Evolutionary conservation across 2,113 vertebrate species (phyloP), one percentile per base, ranked within the genome.

Genomic region (Melanostigma gelatinosum): DNA sequence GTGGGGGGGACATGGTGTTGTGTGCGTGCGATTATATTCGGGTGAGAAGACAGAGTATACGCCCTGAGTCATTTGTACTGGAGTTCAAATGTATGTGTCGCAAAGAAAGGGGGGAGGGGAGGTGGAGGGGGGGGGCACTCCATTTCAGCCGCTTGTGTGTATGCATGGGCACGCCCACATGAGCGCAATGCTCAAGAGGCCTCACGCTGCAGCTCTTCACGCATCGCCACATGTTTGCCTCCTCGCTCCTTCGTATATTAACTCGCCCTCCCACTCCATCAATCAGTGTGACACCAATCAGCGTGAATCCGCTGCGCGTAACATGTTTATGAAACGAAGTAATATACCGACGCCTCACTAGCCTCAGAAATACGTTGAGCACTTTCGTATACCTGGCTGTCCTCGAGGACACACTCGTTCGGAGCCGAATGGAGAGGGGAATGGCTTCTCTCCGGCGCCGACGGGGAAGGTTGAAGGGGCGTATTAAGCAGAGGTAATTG

Each of bases 401-500:
- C 60, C 62, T 84, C 4, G 73, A 76, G 85, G 88, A 80, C 82
- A 76, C 77, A 68, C 62, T 77, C 72, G 74, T 78, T 74, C 3
- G 52, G 83, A 80, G 55, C 24, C 58, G 87, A 91, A 87, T 91
- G 85, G 87, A 78, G 79, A 87, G 58, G 83, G 82, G 75, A 87
- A 82, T 80, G 71, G 75, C 74, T 86, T 87, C 85, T 82, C 81
- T 72, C 10, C 55, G 1, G 44, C 75, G 8, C 66, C 73, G 89
- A 87, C 87, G 75, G 87, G 77, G 76, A 82, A 87, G 91, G 91
- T 85, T 88, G 86, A 88, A 29, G 52, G 54, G 82, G 50, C 10
- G 32, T 92, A 90, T 92, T 93, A 91, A 90, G 77, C 89, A 81
- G 80, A 82, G 77, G 82, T 93, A 93, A 92, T 93, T 91, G 90